Base-by-base conservation (phyloP, 2,113 vertebrate species). In the Collichthys lucidus region DNA sequence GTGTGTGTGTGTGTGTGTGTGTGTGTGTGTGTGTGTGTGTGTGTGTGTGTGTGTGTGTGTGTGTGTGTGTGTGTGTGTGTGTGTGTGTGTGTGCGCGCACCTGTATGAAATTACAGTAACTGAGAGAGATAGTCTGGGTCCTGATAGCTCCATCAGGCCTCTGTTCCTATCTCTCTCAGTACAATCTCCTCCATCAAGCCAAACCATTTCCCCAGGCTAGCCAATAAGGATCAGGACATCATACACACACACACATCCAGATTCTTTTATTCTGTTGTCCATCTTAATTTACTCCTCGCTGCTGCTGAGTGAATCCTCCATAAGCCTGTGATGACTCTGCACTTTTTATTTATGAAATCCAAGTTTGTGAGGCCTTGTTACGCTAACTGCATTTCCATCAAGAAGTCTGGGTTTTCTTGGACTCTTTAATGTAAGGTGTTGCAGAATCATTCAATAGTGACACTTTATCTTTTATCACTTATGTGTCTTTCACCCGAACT, bases 141-240 rank as follows among this genome's bases (percentile, higher is more conserved):
- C 79, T 92, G 91, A 94, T 95, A 89, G 89, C 89, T 95, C 95
- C 94, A 95, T 95, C 91, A 91, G 92, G 77, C 77, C 77, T 68
- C 79, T 42, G 55, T 79, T 60, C 42, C 65, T 60, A 80, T 75
- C 68, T 64, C 50, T 64, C 61, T 60, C 17, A 31, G 56, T 40
- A 64, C 63, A 84, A 74, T 82, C 86, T 82, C 80, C 71, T 80
- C 61, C 70, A 85, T 88, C 84, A 83, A 80, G 70, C 70, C 42
- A 84, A 78, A 69, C 72, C 78, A 87, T 91, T 86, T 88, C 89
- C 88, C 75, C 75, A 46, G 82, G 77, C 83, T 59, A 76, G 71
- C 91, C 86, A 92, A 84, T 91, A 86, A 79, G 47, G 72, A 86
- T 92, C 83, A 84, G 73, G 75, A 42, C 75, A 63, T 40, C 26